Evolutionary conservation across 2,888 invertebrate species (phyloP).

Genomic region (Congeria kusceri): DNA sequence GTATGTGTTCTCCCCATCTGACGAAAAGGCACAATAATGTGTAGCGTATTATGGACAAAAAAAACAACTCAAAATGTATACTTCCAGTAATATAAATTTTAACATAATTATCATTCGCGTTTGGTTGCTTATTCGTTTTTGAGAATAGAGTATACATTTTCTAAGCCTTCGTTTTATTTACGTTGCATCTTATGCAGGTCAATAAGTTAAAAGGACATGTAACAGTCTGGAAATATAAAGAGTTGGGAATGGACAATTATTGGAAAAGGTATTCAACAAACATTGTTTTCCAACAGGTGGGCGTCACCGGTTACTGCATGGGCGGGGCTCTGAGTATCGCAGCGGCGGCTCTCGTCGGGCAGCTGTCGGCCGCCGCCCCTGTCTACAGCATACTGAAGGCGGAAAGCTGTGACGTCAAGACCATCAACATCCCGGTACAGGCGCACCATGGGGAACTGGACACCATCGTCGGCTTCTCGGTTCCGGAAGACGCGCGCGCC

Average conservation of each 20-base stretch:
- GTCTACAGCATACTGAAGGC: slow-evolving; percentile 80
- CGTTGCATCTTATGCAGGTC: too few species aligned
- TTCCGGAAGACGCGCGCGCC: slow-evolving; percentile 69
- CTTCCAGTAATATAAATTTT: too few species aligned
- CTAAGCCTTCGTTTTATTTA: too few species aligned
- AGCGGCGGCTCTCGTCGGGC: slow-evolving; percentile 70
- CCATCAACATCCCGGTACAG: slow-evolving; percentile 78
- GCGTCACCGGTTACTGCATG: slow-evolving; percentile 83
- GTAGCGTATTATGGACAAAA: slow-evolving; percentile 77
- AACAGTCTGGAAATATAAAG: too few species aligned
- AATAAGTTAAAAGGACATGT: too few species aligned
- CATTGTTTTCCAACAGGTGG: slow-evolving; percentile 67
- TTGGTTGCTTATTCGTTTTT: too few species aligned
- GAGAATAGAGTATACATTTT: too few species aligned
- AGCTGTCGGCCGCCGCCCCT: slow-evolving; percentile 78
- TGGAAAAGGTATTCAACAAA: not conserved
- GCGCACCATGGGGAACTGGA: slow-evolving; percentile 80
- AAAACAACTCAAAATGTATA: slow-evolving; percentile 62
- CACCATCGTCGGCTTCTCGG: slow-evolving; percentile 75
- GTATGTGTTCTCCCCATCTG: too few species aligned
- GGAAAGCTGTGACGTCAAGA: slow-evolving; percentile 72
- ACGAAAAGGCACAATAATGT: too few species aligned
- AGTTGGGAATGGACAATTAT: too few species aligned
- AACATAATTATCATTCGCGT: too few species aligned
- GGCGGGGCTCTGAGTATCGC: slow-evolving; percentile 81